A percentile compares a stretch with the other conserved stretches of the same genome.
These are phyloP conservation scores for Coracopsis vasa DNA, from an alignment of 2,113 vertebrate species.

Conservation along the genomic window DNA sequence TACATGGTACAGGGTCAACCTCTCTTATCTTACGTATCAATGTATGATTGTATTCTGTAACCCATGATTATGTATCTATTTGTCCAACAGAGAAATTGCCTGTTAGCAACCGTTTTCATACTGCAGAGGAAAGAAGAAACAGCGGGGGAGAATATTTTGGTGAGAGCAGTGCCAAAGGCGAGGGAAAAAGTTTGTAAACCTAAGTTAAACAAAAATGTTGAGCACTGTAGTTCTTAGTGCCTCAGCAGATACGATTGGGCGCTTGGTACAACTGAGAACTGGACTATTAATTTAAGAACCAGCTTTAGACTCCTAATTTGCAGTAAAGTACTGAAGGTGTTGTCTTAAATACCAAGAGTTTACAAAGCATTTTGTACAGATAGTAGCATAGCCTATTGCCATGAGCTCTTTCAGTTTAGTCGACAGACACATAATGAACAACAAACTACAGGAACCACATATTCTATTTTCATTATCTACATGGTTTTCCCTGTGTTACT, in stretches of 20 bases:
- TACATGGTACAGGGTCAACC: background rate
- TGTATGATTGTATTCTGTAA: background rate
- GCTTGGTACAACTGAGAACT: background rate
- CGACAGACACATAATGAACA: background rate
- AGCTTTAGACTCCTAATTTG: background rate
- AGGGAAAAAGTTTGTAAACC: background rate
- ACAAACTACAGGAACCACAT: background rate
- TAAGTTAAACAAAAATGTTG: background rate
- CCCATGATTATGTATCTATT: background rate
- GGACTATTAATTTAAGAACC: background rate
- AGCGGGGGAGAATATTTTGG: background rate
- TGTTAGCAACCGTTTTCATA: background rate
- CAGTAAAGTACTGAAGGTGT: background rate
- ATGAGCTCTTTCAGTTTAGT: background rate
- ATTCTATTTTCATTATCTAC: background rate
- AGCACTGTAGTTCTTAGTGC: background rate
- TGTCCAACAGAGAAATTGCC: background rate
- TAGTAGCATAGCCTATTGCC: background rate
- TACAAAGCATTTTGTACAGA: background rate
- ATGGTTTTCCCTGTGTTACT: background rate
- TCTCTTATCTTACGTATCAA: background rate
- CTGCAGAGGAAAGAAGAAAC: background rate
- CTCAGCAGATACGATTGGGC: background rate
- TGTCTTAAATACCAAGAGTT: background rate
- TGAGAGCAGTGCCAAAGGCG: background rate